Conservation (phyloP, 1,140 invertebrate species). For the Papilio helenus region DNA sequence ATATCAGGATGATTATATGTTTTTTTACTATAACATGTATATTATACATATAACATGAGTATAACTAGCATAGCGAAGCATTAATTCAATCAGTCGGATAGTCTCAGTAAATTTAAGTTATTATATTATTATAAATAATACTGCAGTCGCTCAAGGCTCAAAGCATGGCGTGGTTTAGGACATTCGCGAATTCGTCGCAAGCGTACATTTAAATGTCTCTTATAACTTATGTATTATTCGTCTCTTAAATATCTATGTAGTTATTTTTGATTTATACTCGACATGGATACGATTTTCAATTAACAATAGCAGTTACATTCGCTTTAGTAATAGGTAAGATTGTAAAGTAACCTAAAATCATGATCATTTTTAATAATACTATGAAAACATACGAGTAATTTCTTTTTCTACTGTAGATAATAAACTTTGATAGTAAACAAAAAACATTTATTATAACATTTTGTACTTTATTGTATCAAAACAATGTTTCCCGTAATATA, state of each 20-base stretch:
- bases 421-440: background rate
- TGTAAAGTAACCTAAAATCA: background rate
- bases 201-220: background rate
- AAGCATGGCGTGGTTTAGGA: background rate
- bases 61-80: too few relatives aligned
- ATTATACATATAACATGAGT: too few relatives aligned
- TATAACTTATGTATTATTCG: background rate
- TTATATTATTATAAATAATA: too few relatives aligned
- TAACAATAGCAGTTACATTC: background rate
- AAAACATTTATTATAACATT: background rate
- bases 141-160: background rate
- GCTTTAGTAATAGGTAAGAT: background rate
- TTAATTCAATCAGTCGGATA: too few relatives aligned
- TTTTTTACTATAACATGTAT: too few relatives aligned
- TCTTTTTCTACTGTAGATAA: background rate
- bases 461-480: conserved; percentile 43
- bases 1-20: too few relatives aligned
- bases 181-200: too few relatives aligned
- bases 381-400: too few relatives aligned
- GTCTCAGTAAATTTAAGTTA: too few relatives aligned
- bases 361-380: background rate
- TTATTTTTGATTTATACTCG: background rate
- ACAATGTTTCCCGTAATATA: conserved; percentile 15
- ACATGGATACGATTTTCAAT: background rate
- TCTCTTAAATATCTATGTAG: too few relatives aligned